A percentile compares a stretch with the other conserved stretches of the same genome.
These are phyloP conservation scores for Drosophila santomea DNA, from an alignment of 1,140 invertebrate species.

Conservation along the genomic window DNA sequence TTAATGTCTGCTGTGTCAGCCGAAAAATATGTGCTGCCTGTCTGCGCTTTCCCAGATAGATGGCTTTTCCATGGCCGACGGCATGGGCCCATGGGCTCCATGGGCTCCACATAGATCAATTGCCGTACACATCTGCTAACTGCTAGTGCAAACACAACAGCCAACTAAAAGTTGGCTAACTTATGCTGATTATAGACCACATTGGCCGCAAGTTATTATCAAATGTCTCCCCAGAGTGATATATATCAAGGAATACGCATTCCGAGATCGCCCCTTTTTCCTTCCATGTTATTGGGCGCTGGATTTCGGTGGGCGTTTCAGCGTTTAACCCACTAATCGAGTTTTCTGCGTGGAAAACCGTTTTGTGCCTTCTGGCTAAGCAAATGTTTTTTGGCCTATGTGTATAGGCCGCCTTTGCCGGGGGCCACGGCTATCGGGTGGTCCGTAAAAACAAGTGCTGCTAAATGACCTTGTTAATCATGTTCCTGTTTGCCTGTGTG, in stretches of 20 bases:
- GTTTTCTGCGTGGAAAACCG: slow-evolving; percentile 46
- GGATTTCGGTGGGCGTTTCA: slow-evolving; percentile 46
- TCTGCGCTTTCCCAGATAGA: slow-evolving; percentile 46
- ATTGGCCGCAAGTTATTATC: slow-evolving; percentile 80
- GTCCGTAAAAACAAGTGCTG: slow-evolving; percentile 61
- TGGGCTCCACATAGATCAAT: slow-evolving; percentile 15
- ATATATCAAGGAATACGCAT: slow-evolving; percentile 53
- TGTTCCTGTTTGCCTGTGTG: slow-evolving; percentile 75
- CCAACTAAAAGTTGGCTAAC: slow-evolving; percentile 63
- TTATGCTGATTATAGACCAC: slow-evolving; percentile 78
- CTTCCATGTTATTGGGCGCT: slow-evolving; percentile 2
- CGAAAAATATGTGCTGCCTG: slow-evolving; percentile 71
- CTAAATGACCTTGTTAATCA: slow-evolving; percentile 82
- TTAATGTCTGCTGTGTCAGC: slow-evolving; percentile 77
- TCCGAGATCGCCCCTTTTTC: not conserved
- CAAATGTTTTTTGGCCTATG: slow-evolving; percentile 33
- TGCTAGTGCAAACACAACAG: slow-evolving; percentile 50
- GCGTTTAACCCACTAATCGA: slow-evolving; percentile 77
- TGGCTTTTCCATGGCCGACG: slow-evolving; percentile 25
- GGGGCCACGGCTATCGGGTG: not conserved
- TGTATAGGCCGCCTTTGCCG: slow-evolving; percentile 40
- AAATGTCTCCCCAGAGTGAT: slow-evolving; percentile 80
- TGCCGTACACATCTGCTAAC: slow-evolving; percentile 12
- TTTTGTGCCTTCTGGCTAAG: slow-evolving; percentile 45
- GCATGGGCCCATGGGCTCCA: slow-evolving; percentile 9